Conservation (phyloP, 2,113 vertebrate species). For the Leptobrachium leishanense region DNA sequence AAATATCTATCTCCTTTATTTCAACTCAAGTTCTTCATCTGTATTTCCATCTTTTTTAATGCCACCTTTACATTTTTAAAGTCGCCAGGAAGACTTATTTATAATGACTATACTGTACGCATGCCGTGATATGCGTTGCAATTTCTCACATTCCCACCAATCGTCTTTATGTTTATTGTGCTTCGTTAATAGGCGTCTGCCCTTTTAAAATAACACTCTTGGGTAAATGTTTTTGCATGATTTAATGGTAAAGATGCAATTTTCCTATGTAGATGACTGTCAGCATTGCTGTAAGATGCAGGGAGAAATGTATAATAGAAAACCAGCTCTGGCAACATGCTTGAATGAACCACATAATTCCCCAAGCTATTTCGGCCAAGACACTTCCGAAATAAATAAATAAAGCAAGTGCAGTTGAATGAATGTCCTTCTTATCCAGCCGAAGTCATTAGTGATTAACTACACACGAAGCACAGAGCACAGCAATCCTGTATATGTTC, state of each 20-base stretch:
- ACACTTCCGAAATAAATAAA: constrained; percentile 42
- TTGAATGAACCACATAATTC: constrained; percentile 37
- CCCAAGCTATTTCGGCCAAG: constrained; percentile 38
- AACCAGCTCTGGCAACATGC: constrained; percentile 48
- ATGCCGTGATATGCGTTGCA: no score
- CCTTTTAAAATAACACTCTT: constrained; percentile 36
- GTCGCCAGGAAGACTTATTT: no score
- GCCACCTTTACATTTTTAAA: no score
- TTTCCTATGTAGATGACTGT: constrained; percentile 47
- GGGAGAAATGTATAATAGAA: constrained; percentile 44
- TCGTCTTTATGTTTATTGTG: background rate
- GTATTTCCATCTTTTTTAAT: no score
- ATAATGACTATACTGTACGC: no score
- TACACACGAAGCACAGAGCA: background rate
- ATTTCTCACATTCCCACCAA: background rate
- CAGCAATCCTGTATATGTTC: background rate
- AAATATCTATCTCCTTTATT: no score
- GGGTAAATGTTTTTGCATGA: constrained; percentile 49
- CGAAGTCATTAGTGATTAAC: background rate
- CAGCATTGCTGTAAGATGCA: constrained; percentile 44
- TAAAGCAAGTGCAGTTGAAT: constrained; percentile 2
- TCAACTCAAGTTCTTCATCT: no score
- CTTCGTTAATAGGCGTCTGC: background rate
- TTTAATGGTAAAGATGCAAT: constrained; percentile 44
- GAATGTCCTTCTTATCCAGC: background rate